Conservation (phyloP, 1,140 invertebrate species). For the Colletes latitarsis region DNA sequence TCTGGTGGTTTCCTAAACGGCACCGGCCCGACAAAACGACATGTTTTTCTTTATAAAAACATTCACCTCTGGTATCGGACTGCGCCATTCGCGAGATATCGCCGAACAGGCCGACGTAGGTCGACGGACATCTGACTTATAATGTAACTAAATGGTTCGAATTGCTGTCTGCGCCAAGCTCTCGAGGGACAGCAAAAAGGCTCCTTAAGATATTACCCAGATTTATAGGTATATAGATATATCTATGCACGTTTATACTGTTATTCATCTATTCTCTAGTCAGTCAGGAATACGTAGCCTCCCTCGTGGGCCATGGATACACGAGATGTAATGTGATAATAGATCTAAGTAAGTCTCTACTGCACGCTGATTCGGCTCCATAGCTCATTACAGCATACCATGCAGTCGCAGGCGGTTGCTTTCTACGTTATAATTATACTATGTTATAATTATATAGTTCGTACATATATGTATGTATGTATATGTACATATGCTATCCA, state of each 20-base stretch:
- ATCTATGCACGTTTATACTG: neutral
- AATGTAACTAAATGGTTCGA: slow-evolving; percentile 14
- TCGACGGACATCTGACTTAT: slow-evolving; percentile 47
- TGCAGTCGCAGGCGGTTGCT: slow-evolving; percentile 78
- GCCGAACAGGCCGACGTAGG: slow-evolving; percentile 35
- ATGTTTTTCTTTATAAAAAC: slow-evolving; percentile 73
- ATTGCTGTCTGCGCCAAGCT: slow-evolving; percentile 1
- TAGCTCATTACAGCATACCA: slow-evolving; percentile 80
- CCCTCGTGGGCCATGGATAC: slow-evolving; percentile 25
- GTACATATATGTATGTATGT: slow-evolving; percentile 35
- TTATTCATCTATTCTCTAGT: neutral
- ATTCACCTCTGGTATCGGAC: slow-evolving; percentile 66
- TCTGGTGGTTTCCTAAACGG: slow-evolving; percentile 92
- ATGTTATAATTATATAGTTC: neutral
- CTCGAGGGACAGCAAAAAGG: slow-evolving; percentile 5
- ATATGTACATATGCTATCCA: slow-evolving; percentile 18
- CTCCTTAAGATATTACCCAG: neutral
- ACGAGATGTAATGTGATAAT: slow-evolving; percentile 60
- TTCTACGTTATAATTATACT: slow-evolving; percentile 64
- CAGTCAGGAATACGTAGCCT: neutral
- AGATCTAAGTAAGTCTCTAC: slow-evolving; percentile 75
- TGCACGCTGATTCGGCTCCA: slow-evolving; percentile 75
- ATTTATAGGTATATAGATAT: neutral
- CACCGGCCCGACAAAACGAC: slow-evolving; percentile 73
- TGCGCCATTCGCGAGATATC: slow-evolving; percentile 51